Evolutionary conservation across 2,797 vertebrate genomes (phyloP).

Genomic region (Steatocranus sp.): DNA sequence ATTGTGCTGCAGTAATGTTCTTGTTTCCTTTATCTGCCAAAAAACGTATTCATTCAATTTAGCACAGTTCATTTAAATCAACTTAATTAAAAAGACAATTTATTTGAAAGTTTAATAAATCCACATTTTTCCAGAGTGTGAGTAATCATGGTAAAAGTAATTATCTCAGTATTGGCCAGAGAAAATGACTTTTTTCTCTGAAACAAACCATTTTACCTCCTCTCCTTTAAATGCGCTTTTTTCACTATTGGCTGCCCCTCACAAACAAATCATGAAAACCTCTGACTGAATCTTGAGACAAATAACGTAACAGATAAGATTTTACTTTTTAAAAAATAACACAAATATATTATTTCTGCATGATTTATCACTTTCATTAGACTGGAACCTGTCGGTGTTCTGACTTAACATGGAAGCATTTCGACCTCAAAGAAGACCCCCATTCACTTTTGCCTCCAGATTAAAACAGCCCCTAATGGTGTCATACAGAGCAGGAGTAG

Average conservation of each 20-base stretch:
- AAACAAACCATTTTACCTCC: background rate
- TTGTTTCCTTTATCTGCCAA: background rate
- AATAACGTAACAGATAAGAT: background rate
- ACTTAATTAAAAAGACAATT: background rate
- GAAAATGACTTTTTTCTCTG: background rate
- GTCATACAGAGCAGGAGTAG: background rate
- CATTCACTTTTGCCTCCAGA: background rate
- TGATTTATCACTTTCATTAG: background rate
- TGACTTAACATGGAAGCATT: background rate
- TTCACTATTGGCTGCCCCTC: background rate
- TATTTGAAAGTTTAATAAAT: background rate
- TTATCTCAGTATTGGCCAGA: background rate
- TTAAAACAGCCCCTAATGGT: background rate
- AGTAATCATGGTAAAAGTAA: background rate
- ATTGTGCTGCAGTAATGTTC: background rate
- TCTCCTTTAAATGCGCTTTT: background rate
- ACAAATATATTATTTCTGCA: background rate
- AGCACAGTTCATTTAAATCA: background rate
- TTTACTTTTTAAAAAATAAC: background rate
- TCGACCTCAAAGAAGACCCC: background rate
- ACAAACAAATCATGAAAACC: background rate
- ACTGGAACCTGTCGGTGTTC: background rate
- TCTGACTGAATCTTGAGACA: background rate
- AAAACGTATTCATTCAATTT: background rate
- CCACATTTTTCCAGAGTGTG: background rate